Evolutionary conservation across 2,113 vertebrate genomes (phyloP).

Genomic region (Mandrillus leucophaeus): DNA sequence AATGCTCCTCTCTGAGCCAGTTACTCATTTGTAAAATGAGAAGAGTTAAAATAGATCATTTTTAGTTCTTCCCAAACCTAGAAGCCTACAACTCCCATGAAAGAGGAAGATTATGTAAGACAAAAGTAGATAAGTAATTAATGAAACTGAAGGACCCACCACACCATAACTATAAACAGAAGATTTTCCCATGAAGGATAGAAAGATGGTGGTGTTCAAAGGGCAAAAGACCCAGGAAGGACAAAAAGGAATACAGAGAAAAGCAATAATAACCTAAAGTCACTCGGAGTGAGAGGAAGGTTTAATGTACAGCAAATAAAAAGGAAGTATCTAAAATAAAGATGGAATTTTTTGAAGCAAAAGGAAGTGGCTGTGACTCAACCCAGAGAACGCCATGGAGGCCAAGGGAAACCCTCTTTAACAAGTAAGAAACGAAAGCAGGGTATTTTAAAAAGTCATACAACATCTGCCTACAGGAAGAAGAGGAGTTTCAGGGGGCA

Average conservation of each 20-base stretch:
- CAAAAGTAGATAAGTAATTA: neutral
- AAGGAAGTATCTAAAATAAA: neutral
- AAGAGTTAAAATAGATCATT: neutral
- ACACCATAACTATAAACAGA: neutral
- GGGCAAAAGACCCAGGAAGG: neutral
- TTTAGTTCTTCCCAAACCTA: neutral
- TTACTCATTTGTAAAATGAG: neutral
- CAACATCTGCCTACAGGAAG: neutral
- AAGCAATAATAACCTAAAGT: neutral
- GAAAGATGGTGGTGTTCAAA: neutral
- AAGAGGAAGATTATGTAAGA: neutral
- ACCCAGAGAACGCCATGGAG: neutral
- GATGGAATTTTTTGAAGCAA: neutral
- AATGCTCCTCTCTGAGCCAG: neutral
- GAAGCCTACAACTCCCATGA: neutral
- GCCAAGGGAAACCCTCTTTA: neutral
- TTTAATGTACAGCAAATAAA: neutral
- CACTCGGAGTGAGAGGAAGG: neutral
- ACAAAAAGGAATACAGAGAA: neutral
- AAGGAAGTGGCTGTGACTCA: neutral
- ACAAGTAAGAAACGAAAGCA: neutral
- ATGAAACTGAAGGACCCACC: neutral
- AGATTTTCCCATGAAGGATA: neutral
- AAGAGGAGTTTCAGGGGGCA: neutral
- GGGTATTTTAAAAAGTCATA: neutral